Evolutionary conservation across 2,888 invertebrate genomes (phyloP), one percentile per base, ranked within the genome.

Genomic region (Hypsopygia costalis): DNA sequence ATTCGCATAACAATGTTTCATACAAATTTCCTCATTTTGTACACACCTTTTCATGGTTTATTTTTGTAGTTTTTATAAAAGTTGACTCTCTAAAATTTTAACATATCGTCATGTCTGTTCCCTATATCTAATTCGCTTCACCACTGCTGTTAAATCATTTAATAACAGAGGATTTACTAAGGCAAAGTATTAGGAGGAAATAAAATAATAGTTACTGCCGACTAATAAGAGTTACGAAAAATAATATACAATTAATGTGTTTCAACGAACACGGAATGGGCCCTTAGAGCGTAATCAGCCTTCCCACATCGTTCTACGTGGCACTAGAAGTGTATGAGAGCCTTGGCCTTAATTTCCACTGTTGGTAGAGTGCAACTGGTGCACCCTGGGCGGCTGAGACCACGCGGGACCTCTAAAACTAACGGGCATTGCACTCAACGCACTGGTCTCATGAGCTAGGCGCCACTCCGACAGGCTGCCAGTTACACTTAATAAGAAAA

Each of bases 1-100:
- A 88, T 87, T 87, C 86, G 87, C 88, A 83, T 88, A 88, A 88
- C 88, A 88, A 87, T 86, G 79, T 87, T 83, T 87, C 86, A 88
- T 88, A 88, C 88, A 88, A 88, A 88, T 87, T 81, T 85, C 85
- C 81, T 85, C 85, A 77, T 86, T 86, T 88, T 87, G 86, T 88
- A 87, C 87, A 87, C 87, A 88, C 86, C 87, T 81, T 85, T 79
- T 81, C 81, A 72, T 74, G 64, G 70, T 81, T 82, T 80, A 75
- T 81, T 85, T 69, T 83, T 81, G 77, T 86, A 73, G 75, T 79
- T 80, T 82, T 87, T 88, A 88, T 87, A 88, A 88, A 88, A 88
- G 85, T 87, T 79, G 87, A 81, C 82, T 88, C 82, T 87, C 81
- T 85, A 85, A 82, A 87, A 85, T 83, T 80, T 81, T 81, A 85